Evolutionary conservation across 2,797 vertebrate species (phyloP).

Genomic region (Cynopterus sphinx): DNA sequence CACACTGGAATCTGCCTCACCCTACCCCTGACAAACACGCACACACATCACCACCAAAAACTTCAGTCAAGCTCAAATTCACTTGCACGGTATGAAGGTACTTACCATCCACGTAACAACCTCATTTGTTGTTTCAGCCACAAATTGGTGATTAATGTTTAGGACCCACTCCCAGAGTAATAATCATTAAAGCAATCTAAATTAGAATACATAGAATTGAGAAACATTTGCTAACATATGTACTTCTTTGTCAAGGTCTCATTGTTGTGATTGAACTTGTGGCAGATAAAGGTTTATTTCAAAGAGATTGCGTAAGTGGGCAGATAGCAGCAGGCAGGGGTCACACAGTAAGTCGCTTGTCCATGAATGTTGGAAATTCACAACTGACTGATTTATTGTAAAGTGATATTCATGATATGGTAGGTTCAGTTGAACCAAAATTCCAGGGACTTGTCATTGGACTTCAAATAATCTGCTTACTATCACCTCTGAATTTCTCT

Average conservation of each 20-base stretch:
- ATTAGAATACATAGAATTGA: neutral
- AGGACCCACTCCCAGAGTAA: neutral
- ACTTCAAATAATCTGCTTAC: neutral
- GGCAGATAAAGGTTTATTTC: constrained; percentile 12
- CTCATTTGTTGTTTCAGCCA: neutral
- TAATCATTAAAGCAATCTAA: neutral
- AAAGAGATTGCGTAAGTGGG: neutral
- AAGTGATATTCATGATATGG: neutral
- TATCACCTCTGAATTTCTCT: neutral
- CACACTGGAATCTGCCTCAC: neutral
- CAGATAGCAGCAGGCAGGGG: neutral
- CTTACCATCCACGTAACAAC: neutral
- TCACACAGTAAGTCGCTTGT: neutral
- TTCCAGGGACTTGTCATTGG: neutral
- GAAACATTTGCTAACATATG: neutral
- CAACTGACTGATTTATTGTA: neutral
- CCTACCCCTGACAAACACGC: neutral
- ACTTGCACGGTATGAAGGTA: neutral
- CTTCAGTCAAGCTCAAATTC: neutral
- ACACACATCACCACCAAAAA: neutral
- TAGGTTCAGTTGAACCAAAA: neutral
- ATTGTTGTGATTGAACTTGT: neutral
- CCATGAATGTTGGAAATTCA: neutral
- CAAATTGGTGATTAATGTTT: neutral
- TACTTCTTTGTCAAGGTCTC: neutral